Evolutionary conservation across 2,797 vertebrate genomes (phyloP).

Genomic region (Helicolenus hilgendorfi): DNA sequence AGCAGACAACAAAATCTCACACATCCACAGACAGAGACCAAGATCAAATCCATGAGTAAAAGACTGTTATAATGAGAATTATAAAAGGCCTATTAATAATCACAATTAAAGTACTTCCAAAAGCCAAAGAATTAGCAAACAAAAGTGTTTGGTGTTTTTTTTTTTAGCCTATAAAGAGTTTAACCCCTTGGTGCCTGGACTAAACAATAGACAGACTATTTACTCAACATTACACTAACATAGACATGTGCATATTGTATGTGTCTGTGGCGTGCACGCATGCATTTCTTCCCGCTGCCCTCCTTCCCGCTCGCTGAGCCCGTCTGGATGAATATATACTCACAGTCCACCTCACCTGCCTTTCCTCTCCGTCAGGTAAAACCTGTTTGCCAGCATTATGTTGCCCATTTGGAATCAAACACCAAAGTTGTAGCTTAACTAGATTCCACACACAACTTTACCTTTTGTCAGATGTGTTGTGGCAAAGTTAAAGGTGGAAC

Average conservation of each 20-base stretch:
- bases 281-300: constrained; percentile 1
- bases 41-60: no score
- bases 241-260: not conserved
- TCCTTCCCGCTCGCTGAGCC: not conserved
- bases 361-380: not conserved
- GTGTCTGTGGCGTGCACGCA: not conserved
- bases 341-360: not conserved
- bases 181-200: not conserved
- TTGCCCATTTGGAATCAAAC: not conserved
- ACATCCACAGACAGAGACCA: no score
- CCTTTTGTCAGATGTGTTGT: not conserved
- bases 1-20: no score
- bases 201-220: not conserved
- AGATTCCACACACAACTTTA: not conserved
- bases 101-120: no score
- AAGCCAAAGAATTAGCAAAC: not conserved
- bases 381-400: not conserved
- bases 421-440: no score
- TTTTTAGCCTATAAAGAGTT: no score
- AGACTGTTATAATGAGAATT: no score
- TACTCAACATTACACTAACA: not conserved
- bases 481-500: not conserved
- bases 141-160: not conserved
- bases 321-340: not conserved
- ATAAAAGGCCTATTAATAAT: no score